phyloP scores from a whole-genome alignment of 2,113 vertebrate species.

The Irena cyanogastra region DNA sequence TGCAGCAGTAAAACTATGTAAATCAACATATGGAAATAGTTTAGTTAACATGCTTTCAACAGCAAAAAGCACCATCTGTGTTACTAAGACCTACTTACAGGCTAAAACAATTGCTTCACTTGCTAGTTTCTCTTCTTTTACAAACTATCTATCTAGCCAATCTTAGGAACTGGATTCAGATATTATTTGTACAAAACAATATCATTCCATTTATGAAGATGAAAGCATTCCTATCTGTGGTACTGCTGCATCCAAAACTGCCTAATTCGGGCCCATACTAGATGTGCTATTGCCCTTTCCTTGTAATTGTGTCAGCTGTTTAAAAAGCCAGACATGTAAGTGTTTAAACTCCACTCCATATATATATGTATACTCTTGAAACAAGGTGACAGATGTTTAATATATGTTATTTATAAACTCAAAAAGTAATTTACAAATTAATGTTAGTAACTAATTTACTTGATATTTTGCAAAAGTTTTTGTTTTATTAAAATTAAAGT shows the following conservation, averaged over 20 bases:
- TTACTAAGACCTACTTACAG: not conserved
- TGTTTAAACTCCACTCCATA: not conserved
- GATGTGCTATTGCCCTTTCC: not conserved
- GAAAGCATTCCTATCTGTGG: not conserved
- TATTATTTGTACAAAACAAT: not conserved
- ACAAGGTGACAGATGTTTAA: not conserved
- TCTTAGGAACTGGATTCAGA: not conserved
- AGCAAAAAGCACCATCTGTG: not conserved
- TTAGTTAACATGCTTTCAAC: constrained; percentile 5
- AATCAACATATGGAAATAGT: not conserved
- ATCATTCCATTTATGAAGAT: not conserved
- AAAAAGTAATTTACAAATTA: not conserved
- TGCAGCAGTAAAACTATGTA: not conserved
- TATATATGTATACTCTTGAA: not conserved
- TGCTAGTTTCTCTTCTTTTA: not conserved
- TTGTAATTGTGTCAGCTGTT: not conserved
- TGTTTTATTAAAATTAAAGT: not conserved
- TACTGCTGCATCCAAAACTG: not conserved
- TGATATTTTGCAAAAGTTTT: not conserved
- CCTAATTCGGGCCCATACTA: not conserved
- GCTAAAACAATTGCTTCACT: not conserved
- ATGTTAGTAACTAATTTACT: not conserved
- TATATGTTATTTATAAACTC: not conserved
- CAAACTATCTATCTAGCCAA: not conserved
- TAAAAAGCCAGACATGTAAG: not conserved